Evolutionary conservation across 2,888 invertebrate genomes (phyloP).

Genomic region (Chaitophorus viminalis): DNA sequence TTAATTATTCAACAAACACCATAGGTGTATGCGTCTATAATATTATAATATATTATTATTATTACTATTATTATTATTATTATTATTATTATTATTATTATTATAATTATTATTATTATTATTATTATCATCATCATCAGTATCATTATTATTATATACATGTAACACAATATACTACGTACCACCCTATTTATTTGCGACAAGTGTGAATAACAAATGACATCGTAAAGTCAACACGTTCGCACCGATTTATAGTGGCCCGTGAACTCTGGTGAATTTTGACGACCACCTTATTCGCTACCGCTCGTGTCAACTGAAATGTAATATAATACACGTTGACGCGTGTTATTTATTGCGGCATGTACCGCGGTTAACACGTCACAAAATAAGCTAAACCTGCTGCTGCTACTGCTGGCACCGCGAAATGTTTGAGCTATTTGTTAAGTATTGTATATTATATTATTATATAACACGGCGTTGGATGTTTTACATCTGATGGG

Average conservation of each 20-base stretch:
- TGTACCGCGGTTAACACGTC: neutral
- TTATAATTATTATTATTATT: neutral
- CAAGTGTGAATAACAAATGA: neutral
- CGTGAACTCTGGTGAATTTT: neutral
- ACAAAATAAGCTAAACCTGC: too few relatives aligned
- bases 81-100: neutral
- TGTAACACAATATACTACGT: neutral
- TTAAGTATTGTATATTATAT: too few relatives aligned
- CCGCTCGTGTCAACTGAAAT: neutral
- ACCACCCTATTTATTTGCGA: neutral
- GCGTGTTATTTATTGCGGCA: neutral
- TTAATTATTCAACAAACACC: conserved; percentile 20
- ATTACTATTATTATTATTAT: neutral
- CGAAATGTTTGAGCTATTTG: too few relatives aligned
- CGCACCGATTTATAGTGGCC: neutral
- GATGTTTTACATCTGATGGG: too few relatives aligned
- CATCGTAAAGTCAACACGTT: neutral
- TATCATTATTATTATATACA: neutral
- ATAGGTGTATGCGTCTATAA: conserved; percentile 16
- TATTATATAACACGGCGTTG: too few relatives aligned
- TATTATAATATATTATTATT: neutral
- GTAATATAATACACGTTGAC: neutral
- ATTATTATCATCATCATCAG: neutral
- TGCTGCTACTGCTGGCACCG: too few relatives aligned
- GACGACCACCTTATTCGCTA: neutral